phyloP scores from a whole-genome alignment of 2,888 invertebrate genomes.

The Drosophila atripex region DNA sequence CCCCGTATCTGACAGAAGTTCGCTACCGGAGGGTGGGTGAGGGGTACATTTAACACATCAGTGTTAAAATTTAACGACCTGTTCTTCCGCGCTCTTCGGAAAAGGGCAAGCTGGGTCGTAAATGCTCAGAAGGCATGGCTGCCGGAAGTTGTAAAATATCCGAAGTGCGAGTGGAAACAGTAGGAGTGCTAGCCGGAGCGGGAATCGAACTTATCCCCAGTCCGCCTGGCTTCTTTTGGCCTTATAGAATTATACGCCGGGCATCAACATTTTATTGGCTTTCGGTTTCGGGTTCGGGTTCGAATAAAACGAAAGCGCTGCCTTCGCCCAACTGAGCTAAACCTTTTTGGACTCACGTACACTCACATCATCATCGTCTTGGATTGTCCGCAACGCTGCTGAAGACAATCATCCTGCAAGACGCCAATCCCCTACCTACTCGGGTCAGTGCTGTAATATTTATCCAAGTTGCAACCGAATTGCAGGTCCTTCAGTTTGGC shows the following conservation, averaged over 20 bases:
- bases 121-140: slow-evolving; percentile 21
- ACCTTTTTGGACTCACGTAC: slow-evolving; percentile 24
- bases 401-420: not conserved
- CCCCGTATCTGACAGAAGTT: slow-evolving; percentile 16
- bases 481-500: slow-evolving; percentile 25
- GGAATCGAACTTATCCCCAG: not conserved
- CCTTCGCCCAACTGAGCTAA: not conserved
- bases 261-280: slow-evolving; percentile 50
- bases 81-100: not conserved
- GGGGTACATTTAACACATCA: slow-evolving; percentile 73
- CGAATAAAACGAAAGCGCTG: slow-evolving; percentile 60
- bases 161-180: slow-evolving; percentile 60
- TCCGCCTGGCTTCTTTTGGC: slow-evolving; percentile 20
- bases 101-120: slow-evolving; percentile 11
- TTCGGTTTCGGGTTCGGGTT: slow-evolving; percentile 46
- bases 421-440: not conserved
- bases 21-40: not conserved
- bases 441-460: slow-evolving; percentile 16
- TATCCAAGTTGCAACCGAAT: slow-evolving; percentile 34
- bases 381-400: slow-evolving; percentile 35
- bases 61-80: slow-evolving; percentile 77
- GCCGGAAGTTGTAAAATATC: slow-evolving; percentile 75
- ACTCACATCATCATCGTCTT: slow-evolving; percentile 23
- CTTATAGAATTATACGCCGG: slow-evolving; percentile 55
- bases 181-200: slow-evolving; percentile 31